Evolutionary conservation across 2,113 vertebrate genomes (phyloP), one percentile per base, ranked within the genome.

Genomic region (Istiophorus platypterus): DNA sequence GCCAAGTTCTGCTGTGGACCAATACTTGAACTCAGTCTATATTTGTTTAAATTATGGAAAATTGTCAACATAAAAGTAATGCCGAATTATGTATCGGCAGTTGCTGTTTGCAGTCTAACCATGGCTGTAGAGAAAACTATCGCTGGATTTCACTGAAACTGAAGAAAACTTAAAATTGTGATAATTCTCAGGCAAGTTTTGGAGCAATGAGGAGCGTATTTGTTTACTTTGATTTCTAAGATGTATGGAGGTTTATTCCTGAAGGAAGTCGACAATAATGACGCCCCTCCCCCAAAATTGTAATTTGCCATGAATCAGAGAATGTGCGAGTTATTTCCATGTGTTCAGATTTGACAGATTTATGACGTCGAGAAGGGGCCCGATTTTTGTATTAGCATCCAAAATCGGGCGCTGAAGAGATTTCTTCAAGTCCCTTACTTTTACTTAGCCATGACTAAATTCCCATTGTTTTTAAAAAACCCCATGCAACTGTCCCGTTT

Each of bases 241-340:
- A 10, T 39, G 51, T 64, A 15, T 29, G 49, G 49, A 75, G 1
- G 17, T 76, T 39, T 24, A 6, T 17, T 29, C 0, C 0, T 17
- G 1, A 4, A 6, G 54, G 13, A 7, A n/a, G 3, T 26, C 49
- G 49, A 54, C 34, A 14, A 49, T 26, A 11, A 47, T 18, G 13
- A n/a, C 2, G 13, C n/a, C n/a, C n/a, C n/a, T 24, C 54, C 5
- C 0, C 0, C 4, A 18, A 37, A 39, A 1, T 13, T 12, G 6
- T 7, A 41, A 62, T 7, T 78, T 18, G 18, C 17, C 1, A 12
- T 37, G n/a, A 52, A 52, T 70, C 13, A 27, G 27, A 41, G 63
- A 22, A 11, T 39, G 4, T 52, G 2, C 5, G 5, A 39, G 8
- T 37, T 2, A 34, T 11, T 15, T 24, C 27, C 59, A 31, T 29